Percentiles rank a stretch among this genome's conserved stretches.
phyloP scores from a whole-genome alignment of 30 jellyfish, hydroid and myxozoan species.

The Hydractinia echinata region DNA sequence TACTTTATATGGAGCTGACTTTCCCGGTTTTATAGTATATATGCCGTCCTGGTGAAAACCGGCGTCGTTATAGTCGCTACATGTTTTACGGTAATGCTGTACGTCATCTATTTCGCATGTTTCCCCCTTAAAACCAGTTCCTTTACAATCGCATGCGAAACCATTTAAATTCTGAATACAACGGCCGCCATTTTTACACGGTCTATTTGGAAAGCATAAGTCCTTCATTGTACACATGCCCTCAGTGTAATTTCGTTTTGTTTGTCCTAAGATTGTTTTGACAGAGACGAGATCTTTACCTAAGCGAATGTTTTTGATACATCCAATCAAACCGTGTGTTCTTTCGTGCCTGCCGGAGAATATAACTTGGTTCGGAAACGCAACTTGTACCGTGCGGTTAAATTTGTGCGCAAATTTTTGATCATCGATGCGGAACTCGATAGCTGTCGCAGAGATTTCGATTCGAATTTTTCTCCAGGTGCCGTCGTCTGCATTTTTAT shows the following conservation, averaged over 20 bases:
- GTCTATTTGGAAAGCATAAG: constrained; percentile 36
- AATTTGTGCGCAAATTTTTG: not conserved
- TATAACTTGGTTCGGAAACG: constrained; percentile 16
- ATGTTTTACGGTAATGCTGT: constrained; percentile 11
- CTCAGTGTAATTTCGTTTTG: not conserved
- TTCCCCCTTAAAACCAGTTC: constrained; percentile 30
- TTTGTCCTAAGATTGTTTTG: not conserved
- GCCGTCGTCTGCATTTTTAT: constrained; percentile 33
- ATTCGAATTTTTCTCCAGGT: constrained; percentile 32
- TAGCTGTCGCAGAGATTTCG: not conserved
- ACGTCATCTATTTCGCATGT: constrained; percentile 11
- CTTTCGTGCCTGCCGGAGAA: constrained; percentile 12
- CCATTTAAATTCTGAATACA: constrained; percentile 8
- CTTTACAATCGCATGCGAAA: constrained; percentile 13
- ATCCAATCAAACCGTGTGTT: constrained; percentile 18
- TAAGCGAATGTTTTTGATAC: constrained; percentile 18
- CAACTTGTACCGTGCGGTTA: not conserved
- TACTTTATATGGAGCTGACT: constrained; percentile 22
- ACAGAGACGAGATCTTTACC: constrained; percentile 11
- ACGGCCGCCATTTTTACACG: constrained; percentile 37
- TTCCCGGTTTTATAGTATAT: constrained; percentile 31
- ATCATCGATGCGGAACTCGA: not conserved
- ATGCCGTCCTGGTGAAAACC: constrained; percentile 28
- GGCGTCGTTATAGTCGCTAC: constrained; percentile 12
- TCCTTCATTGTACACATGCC: constrained; percentile 20